Conservation (phyloP, 2,888 invertebrate genomes). For the Cordilura impudica region DNA sequence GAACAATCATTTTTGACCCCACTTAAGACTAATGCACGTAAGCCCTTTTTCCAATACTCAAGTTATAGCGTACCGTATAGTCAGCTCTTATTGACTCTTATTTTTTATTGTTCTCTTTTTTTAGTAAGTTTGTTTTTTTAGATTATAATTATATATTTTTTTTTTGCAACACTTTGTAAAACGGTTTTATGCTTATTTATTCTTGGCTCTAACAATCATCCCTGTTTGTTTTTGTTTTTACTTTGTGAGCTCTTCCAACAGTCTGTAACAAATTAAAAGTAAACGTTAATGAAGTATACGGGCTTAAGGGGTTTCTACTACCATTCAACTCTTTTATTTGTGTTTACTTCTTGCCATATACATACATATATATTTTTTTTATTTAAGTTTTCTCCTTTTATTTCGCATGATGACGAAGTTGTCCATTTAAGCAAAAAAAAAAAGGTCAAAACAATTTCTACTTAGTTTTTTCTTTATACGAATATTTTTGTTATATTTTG, state of each 20-base stretch:
- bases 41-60: too few species aligned
- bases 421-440: background rate
- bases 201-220: background rate
- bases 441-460: conserved; percentile 7
- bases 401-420: background rate
- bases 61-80: too few species aligned
- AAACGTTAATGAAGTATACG: conserved; percentile 49
- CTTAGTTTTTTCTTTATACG: background rate
- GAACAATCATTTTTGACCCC: too few species aligned
- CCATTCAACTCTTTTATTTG: background rate
- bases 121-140: too few species aligned
- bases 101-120: too few species aligned
- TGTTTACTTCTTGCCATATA: background rate
- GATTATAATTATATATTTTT: background rate
- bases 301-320: conserved; percentile 24
- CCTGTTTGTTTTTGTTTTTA: background rate
- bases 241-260: conserved; percentile 20
- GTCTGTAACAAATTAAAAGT: conserved; percentile 52
- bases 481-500: background rate
- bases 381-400: background rate
- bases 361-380: conserved; percentile 10
- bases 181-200: background rate
- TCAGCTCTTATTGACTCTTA: too few species aligned
- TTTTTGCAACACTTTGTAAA: background rate
- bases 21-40: too few species aligned